Evolutionary conservation across 92 coral and sea anemone genomes (phyloP).

Genomic region (Actinostola sp.): DNA sequence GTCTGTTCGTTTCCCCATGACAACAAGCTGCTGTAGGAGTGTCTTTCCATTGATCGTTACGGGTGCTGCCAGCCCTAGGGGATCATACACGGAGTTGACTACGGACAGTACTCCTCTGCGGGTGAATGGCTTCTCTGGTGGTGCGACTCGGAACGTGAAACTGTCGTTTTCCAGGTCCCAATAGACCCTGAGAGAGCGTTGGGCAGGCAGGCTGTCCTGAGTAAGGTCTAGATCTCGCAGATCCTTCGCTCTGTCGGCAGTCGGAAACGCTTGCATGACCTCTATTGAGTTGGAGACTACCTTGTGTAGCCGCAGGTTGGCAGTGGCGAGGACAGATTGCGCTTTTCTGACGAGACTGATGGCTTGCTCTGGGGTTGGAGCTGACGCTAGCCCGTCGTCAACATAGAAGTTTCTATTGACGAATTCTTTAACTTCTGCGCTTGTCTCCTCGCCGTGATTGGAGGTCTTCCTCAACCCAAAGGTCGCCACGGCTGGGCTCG

Average conservation of each 20-base stretch:
- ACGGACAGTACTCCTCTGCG: constrained; percentile 31
- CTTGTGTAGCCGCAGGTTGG: constrained; percentile 46
- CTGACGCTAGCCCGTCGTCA: constrained; percentile 41
- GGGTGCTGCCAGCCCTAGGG: constrained; percentile 34
- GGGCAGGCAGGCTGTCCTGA: constrained; percentile 55
- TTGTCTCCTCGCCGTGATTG: constrained; percentile 36
- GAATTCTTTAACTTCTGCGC: constrained; percentile 21
- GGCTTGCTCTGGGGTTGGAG: constrained; percentile 27
- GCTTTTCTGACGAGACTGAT: constrained; percentile 6
- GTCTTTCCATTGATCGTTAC: not conserved
- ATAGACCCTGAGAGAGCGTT: constrained; percentile 57
- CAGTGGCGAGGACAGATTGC: constrained; percentile 29
- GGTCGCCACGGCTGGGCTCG: constrained; percentile 67
- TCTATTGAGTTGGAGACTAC: constrained; percentile 29
- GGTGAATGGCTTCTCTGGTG: constrained; percentile 30
- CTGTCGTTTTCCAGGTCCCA: constrained; percentile 41
- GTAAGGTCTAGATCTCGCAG: constrained; percentile 46
- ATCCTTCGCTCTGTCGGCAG: constrained; percentile 46
- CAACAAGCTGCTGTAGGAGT: not conserved
- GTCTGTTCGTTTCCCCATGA: too few relatives aligned
- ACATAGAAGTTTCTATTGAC: constrained; percentile 44
- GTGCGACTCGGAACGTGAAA: constrained; percentile 14
- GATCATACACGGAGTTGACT: constrained; percentile 33
- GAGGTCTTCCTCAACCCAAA: constrained; percentile 54
- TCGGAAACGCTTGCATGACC: constrained; percentile 47